Evolutionary conservation across 2,888 invertebrate species (phyloP).

Genomic region (Chrysomela aeneicollis): DNA sequence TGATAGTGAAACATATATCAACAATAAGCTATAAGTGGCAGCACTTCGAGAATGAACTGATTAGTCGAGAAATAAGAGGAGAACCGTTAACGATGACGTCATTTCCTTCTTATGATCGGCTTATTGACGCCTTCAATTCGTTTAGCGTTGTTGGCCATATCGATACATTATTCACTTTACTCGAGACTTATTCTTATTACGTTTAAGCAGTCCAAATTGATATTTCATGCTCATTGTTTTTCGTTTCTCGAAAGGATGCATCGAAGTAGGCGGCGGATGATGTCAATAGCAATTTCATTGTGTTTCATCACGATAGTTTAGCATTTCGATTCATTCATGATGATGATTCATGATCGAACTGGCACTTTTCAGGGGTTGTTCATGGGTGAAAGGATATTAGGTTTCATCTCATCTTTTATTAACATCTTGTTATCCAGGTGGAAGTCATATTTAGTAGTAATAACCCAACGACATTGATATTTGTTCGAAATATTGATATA

Average conservation of each 20-base stretch:
- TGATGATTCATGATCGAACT: background rate
- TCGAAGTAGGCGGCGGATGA: slow-evolving; percentile 34
- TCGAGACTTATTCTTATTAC: slow-evolving; percentile 37
- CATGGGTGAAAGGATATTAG: no score
- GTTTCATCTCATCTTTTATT: no score
- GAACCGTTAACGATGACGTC: slow-evolving; percentile 58
- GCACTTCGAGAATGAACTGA: slow-evolving; percentile 17
- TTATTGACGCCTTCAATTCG: slow-evolving; percentile 51
- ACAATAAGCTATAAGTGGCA: no score
- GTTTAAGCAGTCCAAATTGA: slow-evolving; percentile 39
- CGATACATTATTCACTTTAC: slow-evolving; percentile 49
- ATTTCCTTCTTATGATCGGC: slow-evolving; percentile 58
- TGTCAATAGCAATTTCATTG: slow-evolving; percentile 12
- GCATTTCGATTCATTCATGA: slow-evolving; percentile 1
- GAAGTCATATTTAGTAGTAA: no score
- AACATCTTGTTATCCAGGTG: no score
- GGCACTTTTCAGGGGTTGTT: background rate
- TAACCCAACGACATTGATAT: no score
- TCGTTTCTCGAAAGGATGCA: slow-evolving; percentile 29
- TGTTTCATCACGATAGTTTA: slow-evolving; percentile 5
- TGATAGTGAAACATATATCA: no score
- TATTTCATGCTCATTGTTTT: slow-evolving; percentile 38
- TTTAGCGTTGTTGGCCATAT: slow-evolving; percentile 42
- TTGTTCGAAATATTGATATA: no score
- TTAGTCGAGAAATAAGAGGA: slow-evolving; percentile 46